These are phyloP conservation scores for Abrostola triplasia DNA, from an alignment of 2,888 invertebrate genomes.

Conservation along the genomic window DNA sequence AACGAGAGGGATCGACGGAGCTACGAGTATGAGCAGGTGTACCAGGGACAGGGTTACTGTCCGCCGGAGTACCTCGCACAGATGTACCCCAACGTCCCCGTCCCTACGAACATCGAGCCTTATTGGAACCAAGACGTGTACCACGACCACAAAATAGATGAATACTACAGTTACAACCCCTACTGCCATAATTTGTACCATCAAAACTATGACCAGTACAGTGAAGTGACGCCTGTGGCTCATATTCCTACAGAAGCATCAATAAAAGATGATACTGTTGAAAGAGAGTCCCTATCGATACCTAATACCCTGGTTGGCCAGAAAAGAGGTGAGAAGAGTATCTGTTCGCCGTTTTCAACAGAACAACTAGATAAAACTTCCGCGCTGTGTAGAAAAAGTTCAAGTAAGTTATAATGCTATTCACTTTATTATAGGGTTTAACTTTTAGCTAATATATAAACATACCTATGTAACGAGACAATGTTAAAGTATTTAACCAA, in stretches of 20 bases:
- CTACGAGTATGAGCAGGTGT: conserved; percentile 72
- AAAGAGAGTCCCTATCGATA: conserved; percentile 50
- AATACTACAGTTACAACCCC: conserved; percentile 77
- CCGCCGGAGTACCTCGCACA: conserved; percentile 75
- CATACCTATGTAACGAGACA: no score
- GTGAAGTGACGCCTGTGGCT: conserved; percentile 55
- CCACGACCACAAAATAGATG: conserved; percentile 78
- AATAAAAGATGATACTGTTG: conserved; percentile 58
- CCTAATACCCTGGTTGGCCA: conserved; percentile 35
- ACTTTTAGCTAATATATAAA: not conserved
- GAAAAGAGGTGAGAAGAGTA: conserved; percentile 52
- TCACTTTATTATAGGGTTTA: not conserved
- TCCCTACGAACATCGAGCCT: conserved; percentile 72
- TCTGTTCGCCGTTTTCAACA: conserved; percentile 35
- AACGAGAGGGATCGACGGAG: conserved; percentile 69
- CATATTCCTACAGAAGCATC: conserved; percentile 57
- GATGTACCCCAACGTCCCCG: conserved; percentile 73
- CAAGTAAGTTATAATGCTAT: conserved; percentile 69
- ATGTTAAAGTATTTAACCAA: no score
- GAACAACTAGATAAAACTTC: conserved; percentile 61
- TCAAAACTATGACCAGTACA: conserved; percentile 75
- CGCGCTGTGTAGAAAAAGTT: conserved; percentile 67
- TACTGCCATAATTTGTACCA: conserved; percentile 80
- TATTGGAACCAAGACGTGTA: conserved; percentile 79
- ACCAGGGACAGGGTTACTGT: conserved; percentile 71